Evolutionary conservation across 2,888 invertebrate species (phyloP).

Genomic region (Drosophila testacea): DNA sequence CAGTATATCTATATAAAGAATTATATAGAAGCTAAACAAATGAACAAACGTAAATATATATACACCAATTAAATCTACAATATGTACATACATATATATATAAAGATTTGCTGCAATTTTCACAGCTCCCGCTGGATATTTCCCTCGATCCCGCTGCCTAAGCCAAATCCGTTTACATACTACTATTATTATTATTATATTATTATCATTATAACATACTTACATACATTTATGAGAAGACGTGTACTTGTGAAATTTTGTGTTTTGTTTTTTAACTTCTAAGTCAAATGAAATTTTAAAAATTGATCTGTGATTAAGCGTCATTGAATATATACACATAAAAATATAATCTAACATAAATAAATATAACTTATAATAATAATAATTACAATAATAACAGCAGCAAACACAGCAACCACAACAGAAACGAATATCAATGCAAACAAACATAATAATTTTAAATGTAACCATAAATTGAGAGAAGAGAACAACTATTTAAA

Average conservation of each 20-base stretch:
- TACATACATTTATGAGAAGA: slow-evolving; percentile 16
- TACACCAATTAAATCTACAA: slow-evolving; percentile 26
- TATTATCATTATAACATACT: slow-evolving; percentile 8
- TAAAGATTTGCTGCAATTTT: slow-evolving; percentile 14
- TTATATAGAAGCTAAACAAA: slow-evolving; percentile 50
- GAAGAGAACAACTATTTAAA: slow-evolving; percentile 35
- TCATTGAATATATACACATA: slow-evolving; percentile 70
- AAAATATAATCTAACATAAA: slow-evolving; percentile 40
- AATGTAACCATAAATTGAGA: slow-evolving; percentile 38
- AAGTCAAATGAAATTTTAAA: slow-evolving; percentile 77
- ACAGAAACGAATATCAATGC: slow-evolving; percentile 42
- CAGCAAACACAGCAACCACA: slow-evolving; percentile 49
- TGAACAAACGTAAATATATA: slow-evolving; percentile 34
- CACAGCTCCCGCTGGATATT: slow-evolving; percentile 24
- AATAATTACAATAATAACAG: slow-evolving; percentile 28
- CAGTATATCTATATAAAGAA: slow-evolving; percentile 23
- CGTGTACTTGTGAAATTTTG: slow-evolving; percentile 55
- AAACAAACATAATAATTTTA: slow-evolving; percentile 39
- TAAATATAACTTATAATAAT: slow-evolving; percentile 30
- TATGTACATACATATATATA: slow-evolving; percentile 19
- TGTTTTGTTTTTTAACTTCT: slow-evolving; percentile 76
- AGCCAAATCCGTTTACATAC: slow-evolving; percentile 60
- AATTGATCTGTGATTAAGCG: slow-evolving; percentile 78
- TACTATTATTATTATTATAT: slow-evolving; percentile 14
- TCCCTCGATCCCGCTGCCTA: slow-evolving; percentile 46